Evolutionary conservation across 2,888 invertebrate species (phyloP).

Genomic region (Cybosia mesomella): DNA sequence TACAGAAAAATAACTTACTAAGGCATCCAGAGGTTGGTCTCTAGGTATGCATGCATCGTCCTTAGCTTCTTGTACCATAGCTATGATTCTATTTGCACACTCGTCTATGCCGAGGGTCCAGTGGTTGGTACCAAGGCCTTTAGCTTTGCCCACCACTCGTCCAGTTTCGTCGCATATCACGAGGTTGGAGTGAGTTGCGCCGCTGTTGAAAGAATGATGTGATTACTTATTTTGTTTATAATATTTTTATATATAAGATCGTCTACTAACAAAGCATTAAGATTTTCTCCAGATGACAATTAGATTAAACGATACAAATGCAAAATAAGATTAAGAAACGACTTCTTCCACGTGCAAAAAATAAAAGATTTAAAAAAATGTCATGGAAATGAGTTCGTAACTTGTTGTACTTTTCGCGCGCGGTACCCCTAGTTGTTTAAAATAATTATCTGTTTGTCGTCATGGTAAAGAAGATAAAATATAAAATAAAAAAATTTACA

Average conservation of each 20-base stretch:
- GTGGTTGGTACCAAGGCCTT: conserved; percentile 93
- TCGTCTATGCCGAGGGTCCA: conserved; percentile 94
- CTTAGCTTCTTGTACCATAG: conserved; percentile 91
- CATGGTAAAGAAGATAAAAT: no score
- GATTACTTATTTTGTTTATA: not conserved
- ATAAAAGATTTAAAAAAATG: no score
- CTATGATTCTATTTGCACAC: conserved; percentile 90
- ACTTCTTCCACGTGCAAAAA: no score
- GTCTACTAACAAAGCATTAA: no score
- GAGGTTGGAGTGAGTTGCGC: conserved; percentile 94
- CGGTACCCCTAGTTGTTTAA: no score
- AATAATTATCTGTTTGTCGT: no score
- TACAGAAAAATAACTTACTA: conserved; percentile 85
- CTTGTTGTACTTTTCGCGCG: no score
- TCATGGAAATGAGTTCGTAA: no score
- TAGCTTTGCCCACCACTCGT: conserved; percentile 88
- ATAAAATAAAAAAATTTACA: no score
- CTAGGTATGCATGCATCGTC: conserved; percentile 87
- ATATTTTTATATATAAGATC: not conserved
- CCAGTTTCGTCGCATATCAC: conserved; percentile 92
- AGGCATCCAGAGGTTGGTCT: conserved; percentile 87
- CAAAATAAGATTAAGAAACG: no score
- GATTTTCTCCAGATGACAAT: no score
- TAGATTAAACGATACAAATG: no score
- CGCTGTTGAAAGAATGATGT: conserved; percentile 86